A percentile compares a stretch with the other conserved stretches of the same genome.
Evolutionary conservation across 2,113 vertebrate genomes (phyloP).

Genomic region (Phalacrocorax aristotelis): DNA sequence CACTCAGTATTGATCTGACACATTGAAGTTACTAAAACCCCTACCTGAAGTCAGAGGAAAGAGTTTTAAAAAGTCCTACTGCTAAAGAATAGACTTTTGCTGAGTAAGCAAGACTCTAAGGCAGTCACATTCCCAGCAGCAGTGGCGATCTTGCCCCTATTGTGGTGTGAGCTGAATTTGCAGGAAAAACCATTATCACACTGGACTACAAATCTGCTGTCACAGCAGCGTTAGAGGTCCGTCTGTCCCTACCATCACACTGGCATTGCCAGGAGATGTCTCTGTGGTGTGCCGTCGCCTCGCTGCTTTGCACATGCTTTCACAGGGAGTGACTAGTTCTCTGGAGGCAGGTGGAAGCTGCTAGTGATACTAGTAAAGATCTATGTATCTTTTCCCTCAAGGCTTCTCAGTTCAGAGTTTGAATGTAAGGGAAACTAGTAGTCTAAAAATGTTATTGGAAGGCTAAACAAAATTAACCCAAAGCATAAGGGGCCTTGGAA

Average conservation of each 20-base stretch:
- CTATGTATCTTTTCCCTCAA: accelerated
- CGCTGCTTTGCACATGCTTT: accelerated
- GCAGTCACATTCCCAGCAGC: background rate
- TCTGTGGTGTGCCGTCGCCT: accelerated
- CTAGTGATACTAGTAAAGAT: background rate
- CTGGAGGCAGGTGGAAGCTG: background rate
- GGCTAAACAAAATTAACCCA: background rate
- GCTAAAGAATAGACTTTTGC: background rate
- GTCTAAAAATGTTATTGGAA: background rate
- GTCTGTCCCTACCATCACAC: accelerated
- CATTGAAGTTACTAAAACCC: background rate
- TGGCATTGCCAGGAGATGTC: background rate
- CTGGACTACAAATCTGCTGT: background rate
- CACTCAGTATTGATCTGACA: background rate
- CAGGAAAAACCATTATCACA: background rate
- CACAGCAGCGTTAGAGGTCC: accelerated
- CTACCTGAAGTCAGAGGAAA: background rate
- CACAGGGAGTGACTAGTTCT: background rate
- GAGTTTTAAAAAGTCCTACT: background rate
- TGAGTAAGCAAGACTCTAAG: background rate
- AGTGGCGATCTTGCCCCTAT: background rate
- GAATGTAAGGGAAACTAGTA: background rate
- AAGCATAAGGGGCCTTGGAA: background rate
- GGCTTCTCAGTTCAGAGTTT: background rate
- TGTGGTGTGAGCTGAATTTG: background rate